Evolutionary conservation across 2,113 vertebrate species (phyloP), one percentile per base, ranked within the genome.

Genomic region (Emydocephalus ijimae): DNA sequence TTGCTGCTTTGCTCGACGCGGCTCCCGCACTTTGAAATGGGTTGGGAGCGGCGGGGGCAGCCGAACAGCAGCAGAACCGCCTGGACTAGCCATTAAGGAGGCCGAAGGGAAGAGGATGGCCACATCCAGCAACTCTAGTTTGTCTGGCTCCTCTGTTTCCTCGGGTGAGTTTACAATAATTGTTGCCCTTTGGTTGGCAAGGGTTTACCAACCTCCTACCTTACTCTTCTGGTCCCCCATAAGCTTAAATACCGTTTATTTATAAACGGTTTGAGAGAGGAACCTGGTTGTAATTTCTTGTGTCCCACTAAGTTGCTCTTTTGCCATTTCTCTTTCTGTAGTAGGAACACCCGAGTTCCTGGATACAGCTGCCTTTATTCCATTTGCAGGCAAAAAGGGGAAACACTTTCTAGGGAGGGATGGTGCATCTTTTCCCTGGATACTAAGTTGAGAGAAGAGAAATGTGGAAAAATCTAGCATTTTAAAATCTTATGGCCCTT

Each of bases 121-220:
- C 97, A 98, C 99, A 94, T 99, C 99, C 95, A 99, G 99, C 94
- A 99, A 98, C 98, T 99, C 99, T 93, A 99, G 99, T 96, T 97
- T 99, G 96, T 99, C 99, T 90, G 99, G 99, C 97, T 99, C 99
- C 88, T 99, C 99, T 3, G 95, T 99, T 94, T 99, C 99, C 96
- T 99, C 99, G 34, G 99, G 99, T 99, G 97, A 98, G 98, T 98
- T 96, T 94, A 48, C 34, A 39, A 29, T 81, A 43, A 14, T 7
- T 3, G 54, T 29, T 26, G 87, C 4, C 52, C 7, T 26, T 88
- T 92, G 90, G 89, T 29, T 85, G 92, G 88, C 91, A 48, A 48
- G n/a, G 56, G 85, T 92, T 89, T 90, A 94, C 89, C 95, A 90
- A 89, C 57, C 50, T 43, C 88, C 92, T 15, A 87, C 26, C 54